Percentiles rank a stretch among this genome's conserved stretches.
phyloP scores from a whole-genome alignment of 2,797 vertebrate species.

The Chrosomus eos region DNA sequence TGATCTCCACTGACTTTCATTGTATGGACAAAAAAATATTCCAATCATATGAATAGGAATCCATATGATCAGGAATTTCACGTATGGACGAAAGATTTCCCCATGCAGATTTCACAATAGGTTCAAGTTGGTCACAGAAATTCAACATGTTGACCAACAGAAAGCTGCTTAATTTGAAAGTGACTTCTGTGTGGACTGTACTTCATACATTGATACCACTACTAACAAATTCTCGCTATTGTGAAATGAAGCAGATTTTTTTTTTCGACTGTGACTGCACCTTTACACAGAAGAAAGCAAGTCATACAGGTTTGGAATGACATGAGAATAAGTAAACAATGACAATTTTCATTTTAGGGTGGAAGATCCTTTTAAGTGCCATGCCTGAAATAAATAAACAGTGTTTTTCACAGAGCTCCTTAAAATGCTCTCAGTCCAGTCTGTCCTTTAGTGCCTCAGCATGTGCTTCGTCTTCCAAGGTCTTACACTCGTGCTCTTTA shows the following conservation, averaged over 20 bases:
- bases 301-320: background rate
- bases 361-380: background rate
- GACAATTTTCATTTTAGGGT: background rate
- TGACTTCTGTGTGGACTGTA: background rate
- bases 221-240: background rate
- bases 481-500: slow-evolving; percentile 75
- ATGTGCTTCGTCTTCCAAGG: slow-evolving; percentile 21
- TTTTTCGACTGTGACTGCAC: background rate
- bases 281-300: background rate
- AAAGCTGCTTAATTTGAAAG: background rate
- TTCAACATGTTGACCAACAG: background rate
- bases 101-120: background rate
- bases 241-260: rapidly evolving
- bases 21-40: background rate
- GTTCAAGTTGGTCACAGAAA: background rate
- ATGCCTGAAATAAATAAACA: slow-evolving; percentile 34
- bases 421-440: slow-evolving; percentile 36
- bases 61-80: background rate
- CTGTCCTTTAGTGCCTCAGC: slow-evolving; percentile 57
- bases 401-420: background rate
- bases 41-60: background rate
- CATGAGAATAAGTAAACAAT: background rate
- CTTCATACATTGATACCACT: background rate
- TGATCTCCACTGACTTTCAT: background rate
- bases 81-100: background rate